Conservation (phyloP, 2,113 vertebrate genomes). For the Megaceryle torquata region DNA sequence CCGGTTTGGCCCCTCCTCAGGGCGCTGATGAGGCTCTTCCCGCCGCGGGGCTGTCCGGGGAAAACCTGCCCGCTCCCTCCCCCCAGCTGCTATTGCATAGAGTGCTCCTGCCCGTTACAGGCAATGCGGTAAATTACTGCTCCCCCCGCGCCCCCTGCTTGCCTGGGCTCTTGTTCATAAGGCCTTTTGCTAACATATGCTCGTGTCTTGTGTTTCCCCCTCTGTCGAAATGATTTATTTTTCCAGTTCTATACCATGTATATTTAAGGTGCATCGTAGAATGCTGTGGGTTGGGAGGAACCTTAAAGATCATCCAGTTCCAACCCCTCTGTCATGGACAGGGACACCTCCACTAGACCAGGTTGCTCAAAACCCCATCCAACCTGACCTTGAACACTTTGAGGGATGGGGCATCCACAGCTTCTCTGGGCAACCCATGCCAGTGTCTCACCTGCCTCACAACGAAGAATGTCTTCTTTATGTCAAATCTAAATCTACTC, state of each 20-base stretch:
- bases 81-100: rapidly evolving
- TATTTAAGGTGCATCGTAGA: neutral
- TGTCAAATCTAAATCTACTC: neutral
- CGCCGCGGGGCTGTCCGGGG: neutral
- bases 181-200: neutral
- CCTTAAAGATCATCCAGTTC: neutral
- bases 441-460: neutral
- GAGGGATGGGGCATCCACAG: neutral
- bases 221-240: rapidly evolving
- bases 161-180: neutral
- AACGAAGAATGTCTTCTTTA: neutral
- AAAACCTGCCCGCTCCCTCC: neutral
- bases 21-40: neutral
- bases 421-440: neutral
- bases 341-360: neutral
- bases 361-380: neutral
- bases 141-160: neutral
- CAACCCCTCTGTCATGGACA: neutral
- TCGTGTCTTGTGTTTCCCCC: neutral
- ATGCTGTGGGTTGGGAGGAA: neutral
- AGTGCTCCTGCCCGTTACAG: neutral
- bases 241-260: rapidly evolving
- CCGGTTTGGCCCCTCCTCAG: neutral
- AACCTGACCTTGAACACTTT: neutral
- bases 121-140: rapidly evolving